Evolutionary conservation across 1,140 invertebrate species (phyloP).

Genomic region (Drosophila sucinea): DNA sequence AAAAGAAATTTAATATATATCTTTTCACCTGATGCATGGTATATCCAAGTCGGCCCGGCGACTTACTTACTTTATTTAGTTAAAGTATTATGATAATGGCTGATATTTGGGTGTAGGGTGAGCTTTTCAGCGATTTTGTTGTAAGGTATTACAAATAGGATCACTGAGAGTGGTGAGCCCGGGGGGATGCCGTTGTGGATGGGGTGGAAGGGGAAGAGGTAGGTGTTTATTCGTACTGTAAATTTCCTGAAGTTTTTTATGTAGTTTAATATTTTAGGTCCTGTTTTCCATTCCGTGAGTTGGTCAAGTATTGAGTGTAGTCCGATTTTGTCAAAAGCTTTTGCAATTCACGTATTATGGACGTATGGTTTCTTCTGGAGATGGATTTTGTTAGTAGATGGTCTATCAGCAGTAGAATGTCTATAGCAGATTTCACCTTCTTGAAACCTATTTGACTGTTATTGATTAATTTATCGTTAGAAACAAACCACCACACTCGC

Average conservation of each 20-base stretch:
- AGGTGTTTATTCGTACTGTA: conserved; percentile 22
- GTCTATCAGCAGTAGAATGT: background rate
- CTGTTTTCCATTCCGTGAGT: conserved; percentile 23
- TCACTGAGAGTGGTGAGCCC: conserved; percentile 10
- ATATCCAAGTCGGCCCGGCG: too few relatives aligned
- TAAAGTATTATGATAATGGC: conserved; percentile 30
- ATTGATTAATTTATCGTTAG: too few relatives aligned
- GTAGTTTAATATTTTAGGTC: conserved; percentile 22
- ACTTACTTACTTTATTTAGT: conserved; percentile 1
- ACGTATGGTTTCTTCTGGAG: background rate
- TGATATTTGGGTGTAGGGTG: conserved; percentile 7
- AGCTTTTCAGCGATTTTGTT: conserved; percentile 6
- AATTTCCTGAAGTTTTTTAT: conserved; percentile 21
- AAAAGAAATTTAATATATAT: too few relatives aligned
- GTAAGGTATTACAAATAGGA: conserved; percentile 6
- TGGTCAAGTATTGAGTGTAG: conserved; percentile 29
- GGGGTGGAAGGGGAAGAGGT: background rate
- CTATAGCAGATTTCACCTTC: too few relatives aligned
- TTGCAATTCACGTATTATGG: background rate
- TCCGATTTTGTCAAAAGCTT: conserved; percentile 28
- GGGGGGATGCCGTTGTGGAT: conserved; percentile 16
- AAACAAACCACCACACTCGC: too few relatives aligned
- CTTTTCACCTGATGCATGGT: too few relatives aligned
- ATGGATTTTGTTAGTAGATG: background rate
- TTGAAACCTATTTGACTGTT: too few relatives aligned